Base-by-base conservation (phyloP, 2,888 invertebrate genomes). In the Sinopyrophorus schimmeli region DNA sequence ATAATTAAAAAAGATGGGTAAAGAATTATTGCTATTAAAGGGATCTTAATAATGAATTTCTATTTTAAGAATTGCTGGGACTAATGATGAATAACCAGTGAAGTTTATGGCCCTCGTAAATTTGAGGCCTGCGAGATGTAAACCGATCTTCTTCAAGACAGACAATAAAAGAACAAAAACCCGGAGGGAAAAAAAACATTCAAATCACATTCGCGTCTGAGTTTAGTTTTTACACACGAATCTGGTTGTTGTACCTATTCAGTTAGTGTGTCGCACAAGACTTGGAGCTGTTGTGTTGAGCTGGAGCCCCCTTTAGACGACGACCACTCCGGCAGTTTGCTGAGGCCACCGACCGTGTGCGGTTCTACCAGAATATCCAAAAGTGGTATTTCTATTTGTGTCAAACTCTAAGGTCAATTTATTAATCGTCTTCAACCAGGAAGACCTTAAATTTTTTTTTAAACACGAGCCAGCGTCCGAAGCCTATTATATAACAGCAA, bases 311-410 rank as follows among this genome's bases (percentile, higher is more conserved):
- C 43, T 35, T 47, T 35, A 31, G 16, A 27, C 26, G 28, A 28
- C 28, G 30, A 12, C 40, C 15, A 30, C 14, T 26, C 35, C 28
- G 44, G 23, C 46, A 59, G 57, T 57, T 18, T 42, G 39, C 42
- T 44, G 52, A 53, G 59, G 59, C 59, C 59, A 58, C 59, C 59
- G 59, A 58, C 54, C 59, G 58, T 16, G 43, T 28, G 24, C 10
- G 21, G 43, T 35, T 44, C 43, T 44, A 21, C 35, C 28, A 23
- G 35, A n/a, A n/a, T n/a, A n/a, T 42, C 20, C 20, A 17, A 6
- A 31, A 31, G 30, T 17, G 9, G 20, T 23, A n/a, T n/a, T n/a
- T n/a, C n/a, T n/a, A 12, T 35, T 14, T 24, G 24, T 35, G 35
- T 24, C 23, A 17, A 28, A 32, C 11, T 23, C 23, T 24, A 24